A percentile compares a stretch with the other conserved stretches of the same genome.
phyloP scores from a whole-genome alignment of 1,140 invertebrate genomes.

The Pachypeltis micranthus region DNA sequence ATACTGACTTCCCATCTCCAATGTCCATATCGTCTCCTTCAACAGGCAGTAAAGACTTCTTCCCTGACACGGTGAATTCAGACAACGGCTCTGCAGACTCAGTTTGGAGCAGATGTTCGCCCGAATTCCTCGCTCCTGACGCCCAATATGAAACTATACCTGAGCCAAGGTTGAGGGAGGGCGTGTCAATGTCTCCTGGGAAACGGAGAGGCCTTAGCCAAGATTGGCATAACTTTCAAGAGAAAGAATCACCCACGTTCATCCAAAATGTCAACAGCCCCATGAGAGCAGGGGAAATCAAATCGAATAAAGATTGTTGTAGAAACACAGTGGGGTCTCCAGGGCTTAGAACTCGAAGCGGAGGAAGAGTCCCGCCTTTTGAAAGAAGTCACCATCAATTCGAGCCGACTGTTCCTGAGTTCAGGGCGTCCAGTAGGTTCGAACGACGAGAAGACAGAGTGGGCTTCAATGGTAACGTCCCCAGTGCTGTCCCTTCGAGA shows the following conservation, averaged over 20 bases:
- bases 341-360: not conserved
- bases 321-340: not conserved
- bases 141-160: constrained; percentile 49
- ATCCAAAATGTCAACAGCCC: constrained; percentile 1
- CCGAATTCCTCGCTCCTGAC: constrained; percentile 42
- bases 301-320: not conserved
- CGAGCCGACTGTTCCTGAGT: constrained; percentile 1
- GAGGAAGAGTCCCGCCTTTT: not conserved
- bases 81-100: constrained; percentile 20
- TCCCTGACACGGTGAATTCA: constrained; percentile 19
- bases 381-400: not conserved
- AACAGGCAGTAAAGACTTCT: constrained; percentile 18
- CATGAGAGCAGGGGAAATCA: not conserved
- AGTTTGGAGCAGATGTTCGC: constrained; percentile 22
- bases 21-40: constrained; percentile 23
- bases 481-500: not conserved
- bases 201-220: not conserved
- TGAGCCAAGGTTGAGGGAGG: constrained; percentile 8
- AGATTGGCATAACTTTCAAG: not conserved
- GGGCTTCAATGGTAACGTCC: not conserved
- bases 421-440: constrained; percentile 1
- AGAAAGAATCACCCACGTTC: not conserved
- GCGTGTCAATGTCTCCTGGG: not conserved
- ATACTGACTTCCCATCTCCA: constrained; percentile 21
- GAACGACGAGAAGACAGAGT: not conserved